Base-by-base conservation (phyloP, 2,113 vertebrate species). In the Pagrus major region DNA sequence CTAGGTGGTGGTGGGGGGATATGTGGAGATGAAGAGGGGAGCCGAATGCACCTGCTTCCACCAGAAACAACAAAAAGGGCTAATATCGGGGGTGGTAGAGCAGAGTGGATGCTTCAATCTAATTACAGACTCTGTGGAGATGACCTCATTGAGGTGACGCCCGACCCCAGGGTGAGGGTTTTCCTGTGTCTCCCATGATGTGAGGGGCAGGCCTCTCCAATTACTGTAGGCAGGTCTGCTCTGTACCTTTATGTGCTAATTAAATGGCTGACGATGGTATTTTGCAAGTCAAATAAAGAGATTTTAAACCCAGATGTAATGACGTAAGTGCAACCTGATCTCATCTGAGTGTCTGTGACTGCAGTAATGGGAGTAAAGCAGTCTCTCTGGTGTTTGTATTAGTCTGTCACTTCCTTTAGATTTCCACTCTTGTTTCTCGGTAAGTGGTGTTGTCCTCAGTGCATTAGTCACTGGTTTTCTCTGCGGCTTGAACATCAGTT, bases 61-160 rank as follows among this genome's bases (percentile, higher is more conserved):
- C 42, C 59, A 72, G 80, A 87, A 60, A 88, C 83, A 85, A 88
- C 87, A 92, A 91, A 90, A 83, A 70, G 39, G 20, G 37, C 49
- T 74, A 72, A 56, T 80, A 76, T 64, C 46, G 75, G 76, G 54
- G 72, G 15, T 25, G 46, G 67, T 37, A 54, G 41, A 31, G 39
- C 41, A 37, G 74, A 70, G 37, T 76, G 72, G 61, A 65, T 25
- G 65, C 52, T 83, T 72, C 89, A 90, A 77, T 92, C 70, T 89
- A 93, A 94, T 94, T 92, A 94, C 70, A 92, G 89, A 84, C 89
- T 90, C 86, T 41, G 63, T 73, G 72, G 85, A 87, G 81, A 91
- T 91, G 86, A 93, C 86, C 77, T 92, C 89, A 92, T 63, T 64
- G 63, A 68, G 80, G 71, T 74, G 78, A 83, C 71, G 80, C 88